Evolutionary conservation across 2,888 invertebrate species (phyloP), one percentile per base, ranked within the genome.

Genomic region (Aporophyla lueneburgensis): DNA sequence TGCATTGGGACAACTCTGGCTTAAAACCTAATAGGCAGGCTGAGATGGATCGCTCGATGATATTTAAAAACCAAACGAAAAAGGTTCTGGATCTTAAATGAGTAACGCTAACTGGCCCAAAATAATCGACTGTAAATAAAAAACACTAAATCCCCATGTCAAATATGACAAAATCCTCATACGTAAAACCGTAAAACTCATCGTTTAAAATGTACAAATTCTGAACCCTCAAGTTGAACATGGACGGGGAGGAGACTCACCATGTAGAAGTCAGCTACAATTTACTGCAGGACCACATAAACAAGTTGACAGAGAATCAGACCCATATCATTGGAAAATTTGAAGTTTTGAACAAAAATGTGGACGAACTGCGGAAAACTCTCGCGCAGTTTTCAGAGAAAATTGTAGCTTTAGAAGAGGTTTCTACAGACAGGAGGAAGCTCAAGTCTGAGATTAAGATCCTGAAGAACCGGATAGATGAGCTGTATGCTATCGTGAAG

Each of bases 401-500:
- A 82, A 85, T 95, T 2, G 72, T 84, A 0, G 73, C 85, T 14
- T 81, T 96, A 21, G 96, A 96, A 81, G 94, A 95, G 2, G 82
- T 89, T 1, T 84, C 89, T 0, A 79, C 85, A 0, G 95, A 95
- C 54, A 91, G 89, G 63, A 92, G 84, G 71, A 93, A 90, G 80
- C 46, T 95, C 16, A 93, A 90, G 56, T 81, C 86, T 1, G 96
- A 96, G 49, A 87, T 96, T 0, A 94, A 90, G 49, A 71, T 86
- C 1, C 62, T 96, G 76, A 95, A 93, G 90, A 92, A 78, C 12
- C 90, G 94, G 69, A 92, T 96, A 74, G 95, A 96, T 59, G 95
- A 96, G 63, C 80, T 96, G 4, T 95, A 91, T 59, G 90, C 91
- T 3, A 93, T 94, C 10, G 94, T 95, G 6, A 95, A 95, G 72